Base-by-base conservation (phyloP, 2,888 invertebrate species). In the Eupelmus urozonus region DNA sequence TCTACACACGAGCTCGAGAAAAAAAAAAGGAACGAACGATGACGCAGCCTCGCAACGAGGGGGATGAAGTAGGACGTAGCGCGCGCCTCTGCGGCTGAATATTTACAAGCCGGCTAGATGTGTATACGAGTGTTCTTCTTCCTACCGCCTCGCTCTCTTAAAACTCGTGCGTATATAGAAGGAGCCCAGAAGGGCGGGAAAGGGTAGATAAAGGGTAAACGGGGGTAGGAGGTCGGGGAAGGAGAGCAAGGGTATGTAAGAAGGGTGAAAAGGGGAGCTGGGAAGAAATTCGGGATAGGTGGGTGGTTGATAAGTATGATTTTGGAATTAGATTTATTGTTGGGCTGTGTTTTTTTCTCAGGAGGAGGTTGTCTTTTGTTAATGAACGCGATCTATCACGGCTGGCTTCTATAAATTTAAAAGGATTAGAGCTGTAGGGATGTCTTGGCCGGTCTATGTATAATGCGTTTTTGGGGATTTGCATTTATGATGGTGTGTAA, bases 131-230 rank as follows among this genome's bases (percentile, higher is more conserved):
- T 81, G 82, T 82, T 82, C 78, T 80, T 81, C 81, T 60, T 80
- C 81, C 78, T 62, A 60, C 69, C 18, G 11, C 18, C 5, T 16
- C 60, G 80, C 60, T 79, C 60, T 67, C 80, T 83, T 81, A 80
- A 82, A 81, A 81, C 80, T 81, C 80, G 81, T 79, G 40, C 34
- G 11, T 20, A 66, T 25, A 25, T 11, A 76, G 79, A 76, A 34
- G 34, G 79, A 72, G 81, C 80, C 29, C 55, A 27, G 16, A 65
- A 59, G 49, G 60, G 57, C 67, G 59, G 71, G 53, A 49, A 78
- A 80, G 77, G 80, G 81, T 78, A 82, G 83, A 84, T 78, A 83
- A 80, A 81, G 83, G 81, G 82, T 66, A 81, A 80, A 63, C 69
- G 72, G 71, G 51, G 80, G 72, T 53, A 74, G 80, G 81, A 77